These are phyloP conservation scores for Adineta ricciae DNA, from an alignment of 2,888 invertebrate genomes.

Conservation along the genomic window DNA sequence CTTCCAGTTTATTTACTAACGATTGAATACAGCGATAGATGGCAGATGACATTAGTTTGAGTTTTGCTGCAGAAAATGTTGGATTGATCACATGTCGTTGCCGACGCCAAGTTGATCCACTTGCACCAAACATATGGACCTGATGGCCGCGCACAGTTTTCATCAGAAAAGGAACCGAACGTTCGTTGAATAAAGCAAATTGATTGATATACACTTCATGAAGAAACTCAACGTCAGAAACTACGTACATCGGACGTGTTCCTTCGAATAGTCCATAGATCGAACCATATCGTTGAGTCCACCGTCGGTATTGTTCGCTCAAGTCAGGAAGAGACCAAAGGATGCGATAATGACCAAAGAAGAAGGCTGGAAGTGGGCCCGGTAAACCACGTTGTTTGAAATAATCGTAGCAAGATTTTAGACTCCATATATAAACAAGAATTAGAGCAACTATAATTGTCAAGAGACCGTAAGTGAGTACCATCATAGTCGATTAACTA, in stretches of 20 bases:
- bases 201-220: background rate
- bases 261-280: background rate
- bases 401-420: background rate
- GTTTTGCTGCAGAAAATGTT: background rate
- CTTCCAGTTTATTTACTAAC: background rate
- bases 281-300: background rate
- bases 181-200: background rate
- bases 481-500: background rate
- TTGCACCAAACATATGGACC: background rate
- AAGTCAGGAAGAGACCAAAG: background rate
- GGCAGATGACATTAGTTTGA: background rate
- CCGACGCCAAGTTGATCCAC: background rate
- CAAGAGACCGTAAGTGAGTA: background rate
- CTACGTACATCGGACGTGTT: background rate
- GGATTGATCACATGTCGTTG: background rate
- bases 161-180: background rate
- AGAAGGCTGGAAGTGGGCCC: background rate
- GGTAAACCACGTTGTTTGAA: background rate
- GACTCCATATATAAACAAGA: background rate
- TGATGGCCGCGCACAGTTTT: background rate
- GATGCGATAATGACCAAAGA: background rate
- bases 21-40: background rate
- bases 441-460: background rate
- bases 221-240: background rate
- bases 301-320: background rate